Base-by-base conservation (phyloP, 1,140 invertebrate genomes). In the Pseudomyrmex gracilis region DNA sequence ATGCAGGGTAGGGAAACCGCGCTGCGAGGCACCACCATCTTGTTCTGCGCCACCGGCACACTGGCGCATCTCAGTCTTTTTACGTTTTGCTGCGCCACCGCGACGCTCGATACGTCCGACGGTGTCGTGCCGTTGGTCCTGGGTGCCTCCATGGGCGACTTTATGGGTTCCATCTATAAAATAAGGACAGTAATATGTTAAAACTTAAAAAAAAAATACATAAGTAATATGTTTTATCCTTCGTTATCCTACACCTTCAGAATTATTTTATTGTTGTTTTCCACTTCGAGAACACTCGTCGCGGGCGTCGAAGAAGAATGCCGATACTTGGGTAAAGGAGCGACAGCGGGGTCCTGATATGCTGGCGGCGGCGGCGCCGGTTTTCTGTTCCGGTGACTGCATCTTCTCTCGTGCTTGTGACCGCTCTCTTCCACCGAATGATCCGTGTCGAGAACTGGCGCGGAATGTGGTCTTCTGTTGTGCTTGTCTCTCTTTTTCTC, bases 1-100 rank as follows among this genome's bases (percentile, higher is more conserved):
- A 94, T 94, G 73, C 94, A 94, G 2, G 93, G 93, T 53, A 94
- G 80, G 1, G 94, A 94, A 2, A 94, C 92, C 0, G 94, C 94
- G 82, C 93, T 94, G 0, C 94, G 90, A 0, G 94, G 94, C 15
- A 94, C 93, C 0, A 92, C 90, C 13, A 93, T 67, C 53, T 94
- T 94, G 76, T 93, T 94, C 77, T 94, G 91, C 3, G 91, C 88
- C 5, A 94, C 93, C 0, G 94, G 94, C 45, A 94, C 93, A 73
- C 93, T 94, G 24, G 94, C 94, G 80, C 94, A 94, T 74, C 94
- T 91, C 84, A 94, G 89, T 87, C 94, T 92, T 85, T 93, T 94
- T 7, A 87, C 86, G 68, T 90, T 92, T 7, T 87, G 68, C 51
- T 86, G 74, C 47, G 88, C 83, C 1, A 57, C 78, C 45, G 83